Evolutionary conservation across 2,888 invertebrate genomes (phyloP).

Genomic region (Meloe dianella): DNA sequence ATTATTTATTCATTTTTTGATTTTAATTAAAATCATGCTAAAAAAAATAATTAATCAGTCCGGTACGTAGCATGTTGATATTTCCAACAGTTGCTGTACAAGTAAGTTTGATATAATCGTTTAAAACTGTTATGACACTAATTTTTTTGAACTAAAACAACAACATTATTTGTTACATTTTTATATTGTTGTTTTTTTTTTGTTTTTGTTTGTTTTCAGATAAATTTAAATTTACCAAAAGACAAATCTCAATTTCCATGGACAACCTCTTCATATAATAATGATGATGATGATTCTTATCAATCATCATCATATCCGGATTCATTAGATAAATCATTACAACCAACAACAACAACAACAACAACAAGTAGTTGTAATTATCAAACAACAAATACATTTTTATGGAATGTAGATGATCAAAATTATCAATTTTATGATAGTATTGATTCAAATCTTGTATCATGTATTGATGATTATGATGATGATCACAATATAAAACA

Average conservation of each 20-base stretch:
- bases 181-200: too few species aligned
- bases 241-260: slow-evolving; percentile 59
- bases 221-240: slow-evolving; percentile 50
- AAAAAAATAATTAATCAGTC: too few species aligned
- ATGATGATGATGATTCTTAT: slow-evolving; percentile 49
- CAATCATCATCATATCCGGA: slow-evolving; percentile 61
- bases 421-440: slow-evolving; percentile 69
- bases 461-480: slow-evolving; percentile 54
- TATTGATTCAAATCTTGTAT: slow-evolving; percentile 64
- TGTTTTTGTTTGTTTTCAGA: slow-evolving; percentile 43
- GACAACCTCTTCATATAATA: slow-evolving; percentile 59
- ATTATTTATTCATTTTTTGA: too few species aligned
- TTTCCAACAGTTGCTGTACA: too few species aligned
- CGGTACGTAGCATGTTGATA: too few species aligned
- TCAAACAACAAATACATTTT: slow-evolving; percentile 63
- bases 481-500: slow-evolving; percentile 42
- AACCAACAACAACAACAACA: slow-evolving; percentile 47
- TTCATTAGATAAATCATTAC: slow-evolving; percentile 61
- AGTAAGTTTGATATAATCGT: too few species aligned
- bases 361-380: slow-evolving; percentile 38
- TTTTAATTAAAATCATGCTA: too few species aligned
- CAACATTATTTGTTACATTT: too few species aligned
- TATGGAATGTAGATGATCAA: slow-evolving; percentile 61
- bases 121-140: too few species aligned
- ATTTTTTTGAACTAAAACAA: too few species aligned